Evolutionary conservation across 1,140 invertebrate genomes (phyloP).

Genomic region (Propsilocerus akamusi): DNA sequence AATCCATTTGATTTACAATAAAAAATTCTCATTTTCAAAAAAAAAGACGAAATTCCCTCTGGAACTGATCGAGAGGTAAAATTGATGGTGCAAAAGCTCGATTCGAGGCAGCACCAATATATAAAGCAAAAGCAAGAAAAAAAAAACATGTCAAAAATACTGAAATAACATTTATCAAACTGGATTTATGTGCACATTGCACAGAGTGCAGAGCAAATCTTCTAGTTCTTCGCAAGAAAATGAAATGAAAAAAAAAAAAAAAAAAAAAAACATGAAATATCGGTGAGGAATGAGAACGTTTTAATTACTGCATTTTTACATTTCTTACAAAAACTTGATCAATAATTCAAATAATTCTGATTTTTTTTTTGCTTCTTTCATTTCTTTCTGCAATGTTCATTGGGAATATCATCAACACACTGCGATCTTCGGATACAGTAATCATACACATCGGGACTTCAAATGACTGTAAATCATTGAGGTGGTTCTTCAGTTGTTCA

Average conservation of each 20-base stretch:
- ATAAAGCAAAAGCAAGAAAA: too few relatives aligned
- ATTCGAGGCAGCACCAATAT: neutral
- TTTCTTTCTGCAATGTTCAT: neutral
- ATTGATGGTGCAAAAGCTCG: neutral
- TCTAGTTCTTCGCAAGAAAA: neutral
- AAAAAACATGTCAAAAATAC: constrained; percentile 1
- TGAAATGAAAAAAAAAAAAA: too few relatives aligned
- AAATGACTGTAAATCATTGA: neutral
- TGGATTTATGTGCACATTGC: neutral
- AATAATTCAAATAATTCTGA: neutral
- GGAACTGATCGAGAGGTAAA: neutral
- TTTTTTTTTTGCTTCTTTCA: neutral
- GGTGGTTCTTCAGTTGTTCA: too few relatives aligned
- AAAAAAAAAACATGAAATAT: too few relatives aligned
- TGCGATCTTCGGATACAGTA: neutral
- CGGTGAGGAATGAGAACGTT: too few relatives aligned
- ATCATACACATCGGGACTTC: neutral
- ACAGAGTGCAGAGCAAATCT: neutral
- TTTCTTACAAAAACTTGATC: neutral
- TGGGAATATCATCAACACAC: neutral
- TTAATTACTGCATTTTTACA: neutral
- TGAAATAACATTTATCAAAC: constrained; percentile 1
- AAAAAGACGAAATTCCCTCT: too few relatives aligned
- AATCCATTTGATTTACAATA: too few relatives aligned
- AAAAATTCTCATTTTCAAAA: too few relatives aligned